phyloP scores from a whole-genome alignment of 1,140 invertebrate genomes.

The Aethina tumida region DNA sequence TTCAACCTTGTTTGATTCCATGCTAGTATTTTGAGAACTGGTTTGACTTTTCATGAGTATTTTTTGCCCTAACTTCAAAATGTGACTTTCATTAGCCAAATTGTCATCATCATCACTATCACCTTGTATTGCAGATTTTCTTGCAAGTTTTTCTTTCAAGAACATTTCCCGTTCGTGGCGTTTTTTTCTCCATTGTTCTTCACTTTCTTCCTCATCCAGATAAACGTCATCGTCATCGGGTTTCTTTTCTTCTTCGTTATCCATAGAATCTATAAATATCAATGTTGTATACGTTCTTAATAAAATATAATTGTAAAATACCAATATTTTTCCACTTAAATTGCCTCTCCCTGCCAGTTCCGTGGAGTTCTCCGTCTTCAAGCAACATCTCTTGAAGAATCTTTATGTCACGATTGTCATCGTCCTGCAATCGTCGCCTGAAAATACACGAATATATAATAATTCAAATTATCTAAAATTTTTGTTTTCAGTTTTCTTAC shows the following conservation, averaged over 20 bases:
- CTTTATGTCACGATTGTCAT: constrained; percentile 69
- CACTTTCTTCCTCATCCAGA: constrained; percentile 53
- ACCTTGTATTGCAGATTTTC: constrained; percentile 12
- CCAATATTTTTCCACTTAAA: constrained; percentile 75
- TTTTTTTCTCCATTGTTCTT: constrained; percentile 56
- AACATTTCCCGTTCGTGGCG: constrained; percentile 57
- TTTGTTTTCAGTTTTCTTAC: no score
- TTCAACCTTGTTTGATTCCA: constrained; percentile 29
- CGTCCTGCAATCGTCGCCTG: constrained; percentile 64
- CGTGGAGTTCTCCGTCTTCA: constrained; percentile 79
- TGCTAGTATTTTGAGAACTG: constrained; percentile 30
- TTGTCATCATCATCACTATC: constrained; percentile 12
- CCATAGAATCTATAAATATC: constrained; percentile 12
- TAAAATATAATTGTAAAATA: no score
- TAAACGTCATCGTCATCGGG: constrained; percentile 39
- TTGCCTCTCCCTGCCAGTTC: constrained; percentile 57
- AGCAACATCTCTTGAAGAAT: constrained; percentile 71
- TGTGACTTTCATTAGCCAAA: constrained; percentile 20
- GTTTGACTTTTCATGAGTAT: constrained; percentile 29
- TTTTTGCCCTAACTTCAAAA: constrained; percentile 27
- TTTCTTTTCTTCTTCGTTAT: constrained; percentile 24
- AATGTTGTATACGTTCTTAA: not conserved
- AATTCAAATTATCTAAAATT: no score
- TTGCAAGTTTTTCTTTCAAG: constrained; percentile 38
- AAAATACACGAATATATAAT: no score